Evolutionary conservation across 2,888 invertebrate species (phyloP), one percentile per base, ranked within the genome.

Genomic region (Phorcus lineatus): DNA sequence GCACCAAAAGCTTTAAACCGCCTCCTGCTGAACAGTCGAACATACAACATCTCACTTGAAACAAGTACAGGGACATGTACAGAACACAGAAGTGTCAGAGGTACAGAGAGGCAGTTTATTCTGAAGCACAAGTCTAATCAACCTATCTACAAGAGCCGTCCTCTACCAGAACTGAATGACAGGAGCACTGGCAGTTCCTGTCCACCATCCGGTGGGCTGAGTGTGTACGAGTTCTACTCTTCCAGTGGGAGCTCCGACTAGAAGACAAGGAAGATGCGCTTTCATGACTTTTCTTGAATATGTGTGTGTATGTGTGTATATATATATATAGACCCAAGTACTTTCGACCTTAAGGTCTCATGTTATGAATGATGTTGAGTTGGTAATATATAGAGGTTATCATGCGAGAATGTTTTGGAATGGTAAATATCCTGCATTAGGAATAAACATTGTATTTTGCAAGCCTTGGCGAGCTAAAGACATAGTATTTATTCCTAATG

Each of bases 21-120:
- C 3, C 80, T 76, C 9, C 53, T 82, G 13, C 83, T 91, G 57
- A 91, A 90, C 82, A 91, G 91, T 28, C 81, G 89, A 22, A 91
- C 88, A 1, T 89, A 86, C 83, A 91, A 90, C 83, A 87, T 90
- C 19, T 85, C 86, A 17, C 74, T 91, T 36, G 91, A 91, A 82
- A 90, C 90, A 1, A 84, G 85, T 66, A 77, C 81, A 9, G 78
- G 84, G 74, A 90, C 91, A 2, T 91, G 91, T 79, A 19, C 24
- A 0, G 54, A 70, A 19, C 91, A 91, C 78, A 80, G 91, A 36
- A 36, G 78, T 22, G 55, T 91, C 19, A 80, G 91, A 4, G 80
- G 85, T 47, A 19, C 82, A n/a, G 91, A 91, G 70, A 84, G 91
- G 79, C 79, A 82, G 11, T 86, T 82, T 74, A 88, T 88, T 53